Evolutionary conservation across 2,113 vertebrate genomes (phyloP), one percentile per base, ranked within the genome.

Genomic region (Amphiprion ocellaris): DNA sequence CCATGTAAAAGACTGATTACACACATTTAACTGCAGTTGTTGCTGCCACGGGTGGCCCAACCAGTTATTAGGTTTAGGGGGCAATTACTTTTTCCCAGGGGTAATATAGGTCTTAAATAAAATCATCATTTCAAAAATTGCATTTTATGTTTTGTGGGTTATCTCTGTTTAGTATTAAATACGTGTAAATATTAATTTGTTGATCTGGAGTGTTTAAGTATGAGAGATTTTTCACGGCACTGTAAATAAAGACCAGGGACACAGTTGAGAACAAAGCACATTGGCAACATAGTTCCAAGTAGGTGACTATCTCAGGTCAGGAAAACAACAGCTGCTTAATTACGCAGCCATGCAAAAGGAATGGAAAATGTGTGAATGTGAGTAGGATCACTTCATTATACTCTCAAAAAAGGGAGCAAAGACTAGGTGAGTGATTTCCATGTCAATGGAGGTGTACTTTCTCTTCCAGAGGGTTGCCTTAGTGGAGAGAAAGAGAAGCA

Each of bases 331-430:
- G 65, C 26, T 60, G 71, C 44, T 56, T 81, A 14, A 79, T 81
- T 54, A 85, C 61, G 68, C 69, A 79, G 39, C 62, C 56, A 78
- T 71, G 61, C 69, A 82, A 79, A 84, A 41, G 6, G 41, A 55
- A 26, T 64, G 77, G 77, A 80, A 69, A 74, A 79, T 69, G 75
- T 58, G 61, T 74, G 59, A 59, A 64, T 9, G 50, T 21, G 50
- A 49, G 39, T 4, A 30, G 21, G n/a, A 39, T 59, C 28, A 55
- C 55, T 74, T 69, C 54, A 87, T 77, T 77, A 56, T 66, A 44
- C 69, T 81, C 15, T 77, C 23, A 79, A 72, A 71, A 55, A 50
- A 33, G 37, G 49, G 6, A 55, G 21, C 65, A 33, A 47, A 12
- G 46, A 79, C 54, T 0, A 44, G 26, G 30, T 7, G 62, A 44